Percentiles rank a stretch among this genome's conserved stretches.
phyloP scores from a whole-genome alignment of 1,140 invertebrate species.

The Dendroctonus valens region DNA sequence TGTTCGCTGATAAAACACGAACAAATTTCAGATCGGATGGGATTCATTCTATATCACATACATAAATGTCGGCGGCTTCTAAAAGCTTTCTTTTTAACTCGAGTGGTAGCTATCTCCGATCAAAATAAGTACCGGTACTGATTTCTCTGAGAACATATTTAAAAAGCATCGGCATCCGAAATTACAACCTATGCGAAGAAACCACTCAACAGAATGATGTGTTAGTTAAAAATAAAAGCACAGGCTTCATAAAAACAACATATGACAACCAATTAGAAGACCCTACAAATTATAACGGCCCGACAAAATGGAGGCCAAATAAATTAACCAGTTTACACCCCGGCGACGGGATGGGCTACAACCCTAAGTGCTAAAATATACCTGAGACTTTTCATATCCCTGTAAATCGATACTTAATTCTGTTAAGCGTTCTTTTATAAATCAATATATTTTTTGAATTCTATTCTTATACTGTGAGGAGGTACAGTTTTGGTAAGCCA shows the following conservation, averaged over 20 bases:
- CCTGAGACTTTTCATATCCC: slow-evolving; percentile 13
- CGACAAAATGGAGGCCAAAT: slow-evolving; percentile 36
- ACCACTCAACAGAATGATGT: slow-evolving; percentile 42
- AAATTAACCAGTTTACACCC: slow-evolving; percentile 25
- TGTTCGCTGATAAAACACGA: too few species aligned
- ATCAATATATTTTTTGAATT: too few species aligned
- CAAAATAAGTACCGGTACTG: slow-evolving; percentile 32
- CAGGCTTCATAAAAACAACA: slow-evolving; percentile 41
- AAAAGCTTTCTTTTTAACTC: slow-evolving; percentile 19
- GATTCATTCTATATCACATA: too few species aligned
- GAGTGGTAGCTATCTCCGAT: slow-evolving; percentile 25
- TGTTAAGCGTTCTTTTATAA: too few species aligned
- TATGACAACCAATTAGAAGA: slow-evolving; percentile 40
- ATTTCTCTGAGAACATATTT: slow-evolving; percentile 20
- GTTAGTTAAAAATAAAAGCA: slow-evolving; percentile 44
- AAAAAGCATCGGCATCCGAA: slow-evolving; percentile 36
- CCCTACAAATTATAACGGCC: slow-evolving; percentile 39
- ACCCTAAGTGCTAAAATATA: slow-evolving; percentile 30
- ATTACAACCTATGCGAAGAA: slow-evolving; percentile 39
- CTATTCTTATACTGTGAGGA: too few species aligned
- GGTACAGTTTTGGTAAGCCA: too few species aligned
- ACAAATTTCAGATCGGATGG: too few species aligned
- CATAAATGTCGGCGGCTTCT: slow-evolving; percentile 2
- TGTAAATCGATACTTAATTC: slow-evolving; percentile 4
- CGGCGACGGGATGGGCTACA: slow-evolving; percentile 2